These are phyloP conservation scores for Anabacerthia variegaticeps DNA, from an alignment of 2,797 vertebrate species.

Conservation along the genomic window DNA sequence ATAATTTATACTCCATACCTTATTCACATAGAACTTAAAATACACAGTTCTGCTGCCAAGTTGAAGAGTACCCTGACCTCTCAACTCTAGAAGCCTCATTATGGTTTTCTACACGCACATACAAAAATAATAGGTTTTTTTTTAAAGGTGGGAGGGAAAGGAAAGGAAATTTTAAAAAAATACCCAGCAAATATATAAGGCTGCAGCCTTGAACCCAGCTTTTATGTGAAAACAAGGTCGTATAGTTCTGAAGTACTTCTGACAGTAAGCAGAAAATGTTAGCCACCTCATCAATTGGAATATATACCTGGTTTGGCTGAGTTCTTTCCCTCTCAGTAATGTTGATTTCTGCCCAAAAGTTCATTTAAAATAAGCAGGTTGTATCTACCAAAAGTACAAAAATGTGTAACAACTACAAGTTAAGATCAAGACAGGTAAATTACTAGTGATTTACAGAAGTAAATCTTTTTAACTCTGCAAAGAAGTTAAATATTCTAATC, in stretches of 20 bases:
- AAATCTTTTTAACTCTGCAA: neutral
- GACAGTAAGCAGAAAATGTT: neutral
- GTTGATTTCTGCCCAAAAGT: neutral
- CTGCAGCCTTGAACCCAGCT: neutral
- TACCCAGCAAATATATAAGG: neutral
- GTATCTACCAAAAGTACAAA: neutral
- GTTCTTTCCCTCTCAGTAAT: neutral
- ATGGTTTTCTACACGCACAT: neutral
- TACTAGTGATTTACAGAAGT: neutral
- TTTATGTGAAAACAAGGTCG: neutral
- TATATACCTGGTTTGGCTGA: neutral
- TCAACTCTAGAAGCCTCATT: neutral
- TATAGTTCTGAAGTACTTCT: neutral
- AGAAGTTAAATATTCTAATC: neutral
- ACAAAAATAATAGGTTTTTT: neutral
- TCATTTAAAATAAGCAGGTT: neutral
- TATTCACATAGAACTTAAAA: neutral
- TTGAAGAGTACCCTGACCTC: neutral
- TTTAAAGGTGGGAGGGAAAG: rapidly evolving
- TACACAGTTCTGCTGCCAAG: neutral
- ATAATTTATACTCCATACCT: neutral
- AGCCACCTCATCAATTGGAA: neutral
- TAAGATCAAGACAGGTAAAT: neutral
- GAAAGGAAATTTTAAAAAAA: neutral
- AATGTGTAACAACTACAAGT: neutral